Evolutionary conservation across 2,113 vertebrate genomes (phyloP).

Genomic region (Hippocampus mohnikei): DNA sequence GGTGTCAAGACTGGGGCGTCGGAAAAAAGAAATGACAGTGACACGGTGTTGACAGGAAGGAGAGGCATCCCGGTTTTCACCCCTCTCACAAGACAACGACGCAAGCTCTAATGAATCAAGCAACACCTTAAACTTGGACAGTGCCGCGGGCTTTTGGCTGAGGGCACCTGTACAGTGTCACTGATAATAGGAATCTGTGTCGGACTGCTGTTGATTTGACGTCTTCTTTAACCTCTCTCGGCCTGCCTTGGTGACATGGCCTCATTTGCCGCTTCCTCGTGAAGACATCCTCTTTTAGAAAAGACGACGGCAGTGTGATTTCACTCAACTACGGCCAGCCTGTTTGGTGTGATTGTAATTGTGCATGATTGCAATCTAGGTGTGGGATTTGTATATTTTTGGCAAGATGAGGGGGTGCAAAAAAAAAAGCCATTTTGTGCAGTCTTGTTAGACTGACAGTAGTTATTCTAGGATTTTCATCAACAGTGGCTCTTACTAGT

Average conservation of each 20-base stretch:
- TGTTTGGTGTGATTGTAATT: constrained; percentile 25
- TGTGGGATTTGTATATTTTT: neutral
- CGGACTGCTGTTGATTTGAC: constrained; percentile 74
- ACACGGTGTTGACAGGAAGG: constrained; percentile 86
- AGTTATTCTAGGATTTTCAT: no score
- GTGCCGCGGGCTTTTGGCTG: constrained; percentile 80
- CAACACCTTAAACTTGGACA: constrained; percentile 90
- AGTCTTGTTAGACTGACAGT: no score
- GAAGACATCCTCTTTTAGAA: constrained; percentile 78
- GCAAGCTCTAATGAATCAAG: constrained; percentile 93
- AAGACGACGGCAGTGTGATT: constrained; percentile 79
- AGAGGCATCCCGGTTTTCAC: constrained; percentile 78
- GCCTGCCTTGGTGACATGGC: constrained; percentile 86
- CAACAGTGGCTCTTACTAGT: no score
- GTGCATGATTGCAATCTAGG: constrained; percentile 17
- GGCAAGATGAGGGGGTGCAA: no score
- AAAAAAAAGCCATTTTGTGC: no score
- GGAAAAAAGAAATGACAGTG: constrained; percentile 85
- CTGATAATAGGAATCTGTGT: constrained; percentile 85
- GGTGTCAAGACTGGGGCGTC: constrained; percentile 77
- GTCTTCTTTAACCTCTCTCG: constrained; percentile 80
- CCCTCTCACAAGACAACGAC: constrained; percentile 78
- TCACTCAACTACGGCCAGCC: constrained; percentile 40
- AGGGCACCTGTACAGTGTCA: constrained; percentile 79
- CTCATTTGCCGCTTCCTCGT: constrained; percentile 85